phyloP scores from a whole-genome alignment of 2,888 invertebrate genomes.

The Griposia aprilina region DNA sequence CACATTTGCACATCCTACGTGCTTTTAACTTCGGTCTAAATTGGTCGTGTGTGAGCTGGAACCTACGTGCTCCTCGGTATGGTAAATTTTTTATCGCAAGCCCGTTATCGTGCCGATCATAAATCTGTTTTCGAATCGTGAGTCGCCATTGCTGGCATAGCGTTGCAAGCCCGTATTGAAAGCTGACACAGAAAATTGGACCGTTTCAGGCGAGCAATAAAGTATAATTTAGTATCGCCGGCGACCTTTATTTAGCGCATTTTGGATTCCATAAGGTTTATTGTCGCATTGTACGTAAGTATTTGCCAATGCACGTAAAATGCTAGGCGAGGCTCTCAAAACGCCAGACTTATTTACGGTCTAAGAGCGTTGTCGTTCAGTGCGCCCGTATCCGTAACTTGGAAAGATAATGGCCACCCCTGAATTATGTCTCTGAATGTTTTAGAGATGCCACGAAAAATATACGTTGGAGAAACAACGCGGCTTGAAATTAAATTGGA shows the following conservation, averaged over 20 bases:
- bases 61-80: slow-evolving; percentile 79
- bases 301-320: slow-evolving; percentile 90
- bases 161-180: slow-evolving; percentile 79
- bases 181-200: slow-evolving; percentile 76
- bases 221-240: slow-evolving; percentile 81
- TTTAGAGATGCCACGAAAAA: slow-evolving; percentile 48
- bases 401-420: slow-evolving; percentile 69
- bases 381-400: slow-evolving; percentile 65
- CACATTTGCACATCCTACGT: slow-evolving; percentile 49
- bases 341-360: slow-evolving; percentile 89
- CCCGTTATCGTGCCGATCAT: slow-evolving; percentile 90
- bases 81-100: slow-evolving; percentile 89
- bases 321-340: slow-evolving; percentile 87
- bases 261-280: slow-evolving; percentile 81
- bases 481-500: slow-evolving; percentile 34
- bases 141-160: slow-evolving; percentile 82
- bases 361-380: slow-evolving; percentile 73
- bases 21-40: slow-evolving; percentile 64
- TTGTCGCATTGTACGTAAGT: slow-evolving; percentile 89
- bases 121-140: slow-evolving; percentile 90
- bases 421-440: slow-evolving; percentile 67
- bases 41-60: slow-evolving; percentile 65
- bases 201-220: slow-evolving; percentile 78
- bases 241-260: slow-evolving; percentile 80
- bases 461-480: slow-evolving; percentile 39